A percentile compares a stretch with the other conserved stretches of the same genome.
These are phyloP conservation scores for Coluber constrictor DNA, from an alignment of 2,797 vertebrate genomes.

Conservation along the genomic window DNA sequence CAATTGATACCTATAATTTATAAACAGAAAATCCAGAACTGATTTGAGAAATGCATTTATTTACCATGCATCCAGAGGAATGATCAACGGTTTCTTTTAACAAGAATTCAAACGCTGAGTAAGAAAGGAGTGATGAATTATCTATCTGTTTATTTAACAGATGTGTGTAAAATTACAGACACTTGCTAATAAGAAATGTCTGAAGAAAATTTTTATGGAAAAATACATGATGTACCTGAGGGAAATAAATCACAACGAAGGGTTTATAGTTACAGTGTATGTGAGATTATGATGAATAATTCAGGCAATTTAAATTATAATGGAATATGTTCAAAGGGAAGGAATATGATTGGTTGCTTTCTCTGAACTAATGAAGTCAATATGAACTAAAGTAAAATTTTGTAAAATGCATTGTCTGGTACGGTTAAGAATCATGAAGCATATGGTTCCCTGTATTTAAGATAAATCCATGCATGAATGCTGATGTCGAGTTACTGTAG, in stretches of 20 bases:
- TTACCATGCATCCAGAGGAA: conserved; percentile 26
- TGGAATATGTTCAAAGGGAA: neutral
- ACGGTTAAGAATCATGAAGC: neutral
- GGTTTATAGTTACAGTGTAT: neutral
- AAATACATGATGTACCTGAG: neutral
- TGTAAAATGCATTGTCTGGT: neutral
- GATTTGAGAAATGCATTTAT: neutral
- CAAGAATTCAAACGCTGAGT: conserved; percentile 13
- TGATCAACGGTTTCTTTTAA: conserved; percentile 8
- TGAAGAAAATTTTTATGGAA: neutral
- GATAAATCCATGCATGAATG: neutral
- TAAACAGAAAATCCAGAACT: conserved; percentile 2
- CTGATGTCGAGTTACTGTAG: neutral
- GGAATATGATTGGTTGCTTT: neutral
- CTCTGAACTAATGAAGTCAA: neutral
- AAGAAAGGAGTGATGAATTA: conserved; percentile 10
- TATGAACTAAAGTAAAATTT: neutral
- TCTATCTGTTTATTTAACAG: neutral
- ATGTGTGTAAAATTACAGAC: neutral
- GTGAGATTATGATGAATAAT: neutral
- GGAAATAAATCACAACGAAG: conserved; percentile 9
- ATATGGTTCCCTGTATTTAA: neutral
- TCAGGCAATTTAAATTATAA: neutral
- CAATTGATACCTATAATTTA: conserved; percentile 9
- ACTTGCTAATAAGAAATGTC: conserved; percentile 3